These are phyloP conservation scores for Thamnaconus septentrionalis DNA, from an alignment of 2,113 vertebrate genomes.

Conservation along the genomic window DNA sequence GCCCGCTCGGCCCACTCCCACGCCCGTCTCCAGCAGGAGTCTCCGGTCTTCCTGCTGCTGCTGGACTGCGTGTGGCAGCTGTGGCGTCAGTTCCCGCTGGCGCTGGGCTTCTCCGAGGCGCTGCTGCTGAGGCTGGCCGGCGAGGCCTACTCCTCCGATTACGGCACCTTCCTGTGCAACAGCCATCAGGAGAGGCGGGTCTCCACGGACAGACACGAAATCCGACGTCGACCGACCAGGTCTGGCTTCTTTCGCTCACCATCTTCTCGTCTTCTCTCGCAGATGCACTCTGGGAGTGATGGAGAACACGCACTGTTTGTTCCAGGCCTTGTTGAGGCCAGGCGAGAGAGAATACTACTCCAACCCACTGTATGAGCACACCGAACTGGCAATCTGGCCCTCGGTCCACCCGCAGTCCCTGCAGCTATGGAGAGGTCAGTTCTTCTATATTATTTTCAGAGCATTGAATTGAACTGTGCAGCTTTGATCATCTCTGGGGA, in stretches of 20 bases:
- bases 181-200: constrained; percentile 80
- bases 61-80: constrained; percentile 89
- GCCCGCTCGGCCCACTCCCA: constrained; percentile 81
- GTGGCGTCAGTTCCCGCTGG: constrained; percentile 83
- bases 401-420: constrained; percentile 86
- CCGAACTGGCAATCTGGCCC: constrained; percentile 83
- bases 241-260: too few relatives aligned
- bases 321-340: constrained; percentile 74
- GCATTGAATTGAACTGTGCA: too few relatives aligned
- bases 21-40: constrained; percentile 79
- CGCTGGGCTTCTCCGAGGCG: constrained; percentile 81
- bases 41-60: constrained; percentile 84
- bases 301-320: constrained; percentile 82
- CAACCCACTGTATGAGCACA: constrained; percentile 80
- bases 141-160: constrained; percentile 82
- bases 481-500: too few relatives aligned
- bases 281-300: constrained; percentile 80
- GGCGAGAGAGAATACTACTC: constrained; percentile 56
- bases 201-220: too few relatives aligned
- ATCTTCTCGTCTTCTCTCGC: neutral
- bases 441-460: neutral
- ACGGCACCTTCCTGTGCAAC: constrained; percentile 87
- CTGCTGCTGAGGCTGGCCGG: constrained; percentile 82
- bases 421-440: constrained; percentile 83
- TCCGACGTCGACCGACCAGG: too few relatives aligned